These are phyloP conservation scores for Coturnix japonica DNA, from an alignment of 2,113 vertebrate genomes.

Conservation along the genomic window DNA sequence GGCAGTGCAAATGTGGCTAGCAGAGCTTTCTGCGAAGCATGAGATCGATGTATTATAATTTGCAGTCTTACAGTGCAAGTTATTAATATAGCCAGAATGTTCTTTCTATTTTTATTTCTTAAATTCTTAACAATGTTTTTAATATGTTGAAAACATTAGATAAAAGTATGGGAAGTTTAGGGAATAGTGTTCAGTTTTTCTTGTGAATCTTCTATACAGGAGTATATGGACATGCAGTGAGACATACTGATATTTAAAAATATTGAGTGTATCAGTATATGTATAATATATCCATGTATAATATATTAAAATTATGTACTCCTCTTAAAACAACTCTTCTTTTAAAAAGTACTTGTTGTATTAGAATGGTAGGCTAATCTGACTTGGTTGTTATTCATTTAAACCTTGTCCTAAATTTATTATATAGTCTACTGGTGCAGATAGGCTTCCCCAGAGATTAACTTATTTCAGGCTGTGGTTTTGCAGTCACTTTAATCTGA, in stretches of 20 bases:
- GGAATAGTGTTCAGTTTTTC: not conserved
- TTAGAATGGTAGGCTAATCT: not conserved
- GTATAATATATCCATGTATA: conserved; percentile 4
- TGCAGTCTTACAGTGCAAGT: conserved; percentile 32
- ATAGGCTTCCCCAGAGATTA: not conserved
- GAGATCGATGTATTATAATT: conserved; percentile 36
- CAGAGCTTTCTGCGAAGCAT: conserved; percentile 62
- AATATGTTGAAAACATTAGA: not conserved
- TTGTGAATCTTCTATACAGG: not conserved
- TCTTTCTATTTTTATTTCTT: not conserved
- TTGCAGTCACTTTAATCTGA: not conserved
- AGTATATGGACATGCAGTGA: not conserved
- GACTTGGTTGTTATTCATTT: conserved; percentile 1
- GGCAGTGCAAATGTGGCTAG: conserved; percentile 48
- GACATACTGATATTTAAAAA: not conserved
- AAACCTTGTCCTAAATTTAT: conserved; percentile 4
- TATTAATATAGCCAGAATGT: not conserved
- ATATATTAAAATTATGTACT: not conserved
- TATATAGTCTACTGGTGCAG: not conserved
- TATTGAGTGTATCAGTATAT: not conserved
- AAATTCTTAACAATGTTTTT: not conserved
- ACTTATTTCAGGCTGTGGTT: conserved; percentile 13
- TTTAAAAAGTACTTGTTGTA: not conserved
- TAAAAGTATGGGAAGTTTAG: not conserved
- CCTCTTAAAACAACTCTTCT: not conserved